Evolutionary conservation across 2,888 invertebrate genomes (phyloP).

Genomic region (Tinea pellionella): DNA sequence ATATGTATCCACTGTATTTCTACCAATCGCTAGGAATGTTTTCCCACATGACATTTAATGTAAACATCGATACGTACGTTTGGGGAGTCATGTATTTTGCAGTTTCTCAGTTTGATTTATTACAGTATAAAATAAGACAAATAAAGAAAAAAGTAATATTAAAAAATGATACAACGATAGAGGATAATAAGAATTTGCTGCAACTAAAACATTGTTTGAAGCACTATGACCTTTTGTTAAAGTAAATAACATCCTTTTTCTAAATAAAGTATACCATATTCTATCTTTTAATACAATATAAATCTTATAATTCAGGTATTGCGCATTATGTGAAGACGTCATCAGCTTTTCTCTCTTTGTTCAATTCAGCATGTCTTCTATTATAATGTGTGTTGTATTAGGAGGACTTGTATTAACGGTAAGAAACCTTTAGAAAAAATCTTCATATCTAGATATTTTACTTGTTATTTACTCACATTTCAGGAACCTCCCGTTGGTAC

Average conservation of each 20-base stretch:
- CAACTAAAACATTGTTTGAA: conserved; percentile 3
- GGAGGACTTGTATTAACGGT: conserved; percentile 2
- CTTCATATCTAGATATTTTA: background rate
- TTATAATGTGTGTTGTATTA: conserved; percentile 14
- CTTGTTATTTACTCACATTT: background rate
- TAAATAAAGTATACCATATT: background rate
- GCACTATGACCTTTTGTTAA: background rate
- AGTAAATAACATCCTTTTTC: background rate
- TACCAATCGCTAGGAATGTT: conserved; percentile 47
- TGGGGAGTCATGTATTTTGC: conserved; percentile 36
- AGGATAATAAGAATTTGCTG: background rate
- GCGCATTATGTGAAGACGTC: conserved; percentile 20
- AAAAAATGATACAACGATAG: background rate
- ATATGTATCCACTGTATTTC: conserved; percentile 33
- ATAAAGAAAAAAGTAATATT: background rate
- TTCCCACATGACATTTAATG: conserved; percentile 45
- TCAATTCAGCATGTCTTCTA: conserved; percentile 14
- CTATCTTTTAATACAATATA: background rate
- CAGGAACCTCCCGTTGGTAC: background rate
- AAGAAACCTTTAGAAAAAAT: background rate
- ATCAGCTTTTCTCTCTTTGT: conserved; percentile 1
- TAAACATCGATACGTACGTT: conserved; percentile 39
- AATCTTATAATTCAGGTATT: conserved; percentile 34
- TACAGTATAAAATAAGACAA: conserved; percentile 1
- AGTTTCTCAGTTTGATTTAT: background rate